phyloP scores from a whole-genome alignment of 92 coral and sea anemone genomes.

The Galaxea fascicularis region DNA sequence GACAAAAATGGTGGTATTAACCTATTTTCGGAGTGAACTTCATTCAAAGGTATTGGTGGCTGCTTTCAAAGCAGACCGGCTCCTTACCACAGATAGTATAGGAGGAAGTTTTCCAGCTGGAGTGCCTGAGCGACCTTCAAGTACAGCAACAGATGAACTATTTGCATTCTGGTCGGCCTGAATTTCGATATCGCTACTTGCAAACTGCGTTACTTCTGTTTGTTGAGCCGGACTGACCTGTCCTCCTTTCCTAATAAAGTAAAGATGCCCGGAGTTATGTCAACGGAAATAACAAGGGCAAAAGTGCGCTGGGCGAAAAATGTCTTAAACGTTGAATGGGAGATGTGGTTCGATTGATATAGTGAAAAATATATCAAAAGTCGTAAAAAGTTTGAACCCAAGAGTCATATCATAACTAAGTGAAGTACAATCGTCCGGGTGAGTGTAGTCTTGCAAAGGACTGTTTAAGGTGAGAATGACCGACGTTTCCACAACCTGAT shows the following conservation, averaged over 20 bases:
- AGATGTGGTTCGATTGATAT: no score
- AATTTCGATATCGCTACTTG: constrained; percentile 75
- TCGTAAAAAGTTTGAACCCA: no score
- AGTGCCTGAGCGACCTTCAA: constrained; percentile 80
- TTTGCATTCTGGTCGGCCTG: constrained; percentile 58
- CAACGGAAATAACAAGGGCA: not conserved
- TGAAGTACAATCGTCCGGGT: no score
- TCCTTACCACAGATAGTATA: constrained; percentile 61
- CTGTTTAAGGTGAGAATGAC: no score
- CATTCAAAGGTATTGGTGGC: no score
- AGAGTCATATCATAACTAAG: no score
- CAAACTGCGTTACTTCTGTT: constrained; percentile 75
- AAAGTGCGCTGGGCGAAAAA: not conserved
- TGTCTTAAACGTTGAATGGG: not conserved
- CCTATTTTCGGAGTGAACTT: no score
- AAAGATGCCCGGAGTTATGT: not conserved
- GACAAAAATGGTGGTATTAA: no score
- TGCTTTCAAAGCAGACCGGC: not conserved
- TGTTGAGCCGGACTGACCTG: constrained; percentile 92
- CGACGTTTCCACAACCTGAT: no score
- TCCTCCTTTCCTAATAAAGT: constrained; percentile 75
- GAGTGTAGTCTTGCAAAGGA: no score
- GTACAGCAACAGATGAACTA: constrained; percentile 30
- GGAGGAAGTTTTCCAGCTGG: constrained; percentile 95
- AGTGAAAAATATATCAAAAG: no score